Conservation (phyloP, 2,113 vertebrate genomes). For the Cyanistes caeruleus region DNA sequence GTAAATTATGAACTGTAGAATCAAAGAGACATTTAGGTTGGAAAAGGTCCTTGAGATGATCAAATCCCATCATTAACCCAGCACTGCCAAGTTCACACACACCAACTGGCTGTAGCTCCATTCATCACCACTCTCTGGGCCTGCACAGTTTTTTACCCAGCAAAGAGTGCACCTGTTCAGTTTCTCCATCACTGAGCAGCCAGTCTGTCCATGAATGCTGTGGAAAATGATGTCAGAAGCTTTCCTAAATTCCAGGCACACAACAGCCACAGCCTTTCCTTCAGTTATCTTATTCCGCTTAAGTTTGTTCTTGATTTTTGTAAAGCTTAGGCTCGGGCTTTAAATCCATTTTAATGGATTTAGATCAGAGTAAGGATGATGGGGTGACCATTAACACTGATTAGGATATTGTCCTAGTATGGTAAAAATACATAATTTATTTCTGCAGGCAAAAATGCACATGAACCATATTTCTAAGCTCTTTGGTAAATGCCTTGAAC, state of each 20-base stretch:
- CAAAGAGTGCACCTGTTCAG: fast-evolving
- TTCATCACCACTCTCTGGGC: neutral
- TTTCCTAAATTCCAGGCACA: neutral
- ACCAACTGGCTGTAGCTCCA: neutral
- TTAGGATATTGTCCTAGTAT: neutral
- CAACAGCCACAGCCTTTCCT: neutral
- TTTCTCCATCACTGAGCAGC: neutral
- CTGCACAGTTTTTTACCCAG: neutral
- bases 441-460: neutral
- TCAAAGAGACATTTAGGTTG: neutral
- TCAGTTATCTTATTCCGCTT: neutral
- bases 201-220: neutral
- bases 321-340: neutral
- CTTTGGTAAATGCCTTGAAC: neutral
- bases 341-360: neutral
- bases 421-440: neutral
- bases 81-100: too few relatives aligned
- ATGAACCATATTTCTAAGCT: neutral
- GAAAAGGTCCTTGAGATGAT: neutral
- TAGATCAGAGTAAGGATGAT: neutral
- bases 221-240: fast-evolving
- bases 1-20: neutral
- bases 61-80: fast-evolving
- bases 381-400: neutral
- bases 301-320: neutral